Conservation (phyloP, 2,797 vertebrate genomes). For the Jordanella pulchra region DNA sequence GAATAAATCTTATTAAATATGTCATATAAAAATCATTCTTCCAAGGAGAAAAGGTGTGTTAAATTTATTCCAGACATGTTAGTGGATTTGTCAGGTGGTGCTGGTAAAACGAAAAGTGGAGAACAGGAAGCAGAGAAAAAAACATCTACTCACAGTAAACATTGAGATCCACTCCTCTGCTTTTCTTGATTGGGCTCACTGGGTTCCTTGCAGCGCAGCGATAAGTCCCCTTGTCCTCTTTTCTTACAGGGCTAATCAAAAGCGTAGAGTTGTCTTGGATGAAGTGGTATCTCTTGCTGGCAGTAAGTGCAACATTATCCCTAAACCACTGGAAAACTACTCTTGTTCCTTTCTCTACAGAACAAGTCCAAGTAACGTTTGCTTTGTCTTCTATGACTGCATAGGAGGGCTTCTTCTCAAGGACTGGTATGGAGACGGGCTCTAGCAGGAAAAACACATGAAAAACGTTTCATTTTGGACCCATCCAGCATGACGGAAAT, state of each 20-base stretch:
- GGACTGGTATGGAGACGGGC: constrained; percentile 83
- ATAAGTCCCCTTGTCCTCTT: constrained; percentile 90
- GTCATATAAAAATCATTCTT: too few relatives aligned
- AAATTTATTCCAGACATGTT: background rate
- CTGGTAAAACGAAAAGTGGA: background rate
- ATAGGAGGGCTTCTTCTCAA: constrained; percentile 78
- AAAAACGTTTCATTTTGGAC: background rate
- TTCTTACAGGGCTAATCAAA: constrained; percentile 87
- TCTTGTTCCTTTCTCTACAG: constrained; percentile 83
- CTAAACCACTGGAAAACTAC: constrained; percentile 88
- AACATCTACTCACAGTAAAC: constrained; percentile 90
- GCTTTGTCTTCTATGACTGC: constrained; percentile 87
- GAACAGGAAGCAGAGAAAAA: background rate
- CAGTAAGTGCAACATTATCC: constrained; percentile 74
- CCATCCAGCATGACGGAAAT: background rate
- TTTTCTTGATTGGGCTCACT: constrained; percentile 80
- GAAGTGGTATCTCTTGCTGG: constrained; percentile 77
- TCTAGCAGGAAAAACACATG: constrained; percentile 69
- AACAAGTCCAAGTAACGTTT: constrained; percentile 89
- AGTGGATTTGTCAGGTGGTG: background rate
- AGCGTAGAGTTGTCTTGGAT: constrained; percentile 80
- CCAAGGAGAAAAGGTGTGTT: too few relatives aligned
- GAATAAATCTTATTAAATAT: too few relatives aligned
- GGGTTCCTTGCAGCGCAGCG: constrained; percentile 86
- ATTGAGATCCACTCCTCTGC: constrained; percentile 79